Conservation (phyloP, 53 echinoderm and acorn worm genomes). For the Echinarachnius parma region DNA sequence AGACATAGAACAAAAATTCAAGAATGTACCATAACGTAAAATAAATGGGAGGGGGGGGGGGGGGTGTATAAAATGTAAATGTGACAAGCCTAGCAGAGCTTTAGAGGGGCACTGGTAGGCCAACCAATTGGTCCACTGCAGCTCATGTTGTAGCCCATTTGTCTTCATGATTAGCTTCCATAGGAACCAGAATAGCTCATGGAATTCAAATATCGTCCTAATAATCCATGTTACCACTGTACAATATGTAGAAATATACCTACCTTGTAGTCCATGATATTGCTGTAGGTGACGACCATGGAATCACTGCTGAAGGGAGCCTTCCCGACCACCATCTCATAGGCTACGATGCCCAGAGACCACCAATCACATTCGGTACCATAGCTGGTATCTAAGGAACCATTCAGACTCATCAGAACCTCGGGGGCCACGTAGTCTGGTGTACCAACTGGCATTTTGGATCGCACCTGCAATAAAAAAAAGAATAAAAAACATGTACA, state of each 20-base stretch:
- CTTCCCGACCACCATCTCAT: conserved; percentile 72
- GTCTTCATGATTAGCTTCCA: too few relatives aligned
- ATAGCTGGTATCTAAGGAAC: conserved; percentile 48
- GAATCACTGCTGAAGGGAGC: conserved; percentile 80
- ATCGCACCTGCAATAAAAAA: conserved; percentile 46
- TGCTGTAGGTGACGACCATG: conserved; percentile 78
- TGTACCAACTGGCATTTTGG: conserved; percentile 85
- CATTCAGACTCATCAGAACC: conserved; percentile 73
- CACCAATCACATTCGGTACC: conserved; percentile 87
- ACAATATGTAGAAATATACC: not conserved
- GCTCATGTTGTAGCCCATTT: too few relatives aligned
- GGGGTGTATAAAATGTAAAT: too few relatives aligned
- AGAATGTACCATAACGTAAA: not conserved
- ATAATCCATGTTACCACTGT: too few relatives aligned
- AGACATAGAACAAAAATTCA: not conserved
- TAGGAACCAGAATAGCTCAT: too few relatives aligned
- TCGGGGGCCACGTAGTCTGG: conserved; percentile 86
- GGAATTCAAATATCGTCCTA: too few relatives aligned
- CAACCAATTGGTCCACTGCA: too few relatives aligned
- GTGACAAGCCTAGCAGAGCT: too few relatives aligned
- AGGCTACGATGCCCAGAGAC: conserved; percentile 80
- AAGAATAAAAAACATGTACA: not conserved
- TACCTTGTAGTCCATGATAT: conserved; percentile 81
- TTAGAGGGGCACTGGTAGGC: too few relatives aligned
- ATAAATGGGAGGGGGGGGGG: too few relatives aligned